A percentile compares a stretch with the other conserved stretches of the same genome.
Evolutionary conservation across 2,113 vertebrate genomes (phyloP).

Genomic region (Lasiurus borealis): DNA sequence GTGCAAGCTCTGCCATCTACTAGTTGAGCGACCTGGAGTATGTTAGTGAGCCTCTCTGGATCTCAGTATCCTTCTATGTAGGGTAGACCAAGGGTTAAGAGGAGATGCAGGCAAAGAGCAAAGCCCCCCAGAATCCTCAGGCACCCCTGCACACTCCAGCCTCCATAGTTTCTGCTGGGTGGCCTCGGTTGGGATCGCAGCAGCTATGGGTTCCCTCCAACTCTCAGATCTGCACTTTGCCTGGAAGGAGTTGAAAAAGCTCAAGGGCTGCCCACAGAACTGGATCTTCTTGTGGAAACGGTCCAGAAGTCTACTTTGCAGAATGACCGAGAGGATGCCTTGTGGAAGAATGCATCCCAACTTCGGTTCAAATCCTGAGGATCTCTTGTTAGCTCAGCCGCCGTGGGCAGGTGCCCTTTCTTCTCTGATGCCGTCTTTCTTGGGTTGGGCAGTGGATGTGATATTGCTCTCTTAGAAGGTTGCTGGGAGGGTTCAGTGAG

Average conservation of each 20-base stretch:
- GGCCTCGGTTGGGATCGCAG: neutral
- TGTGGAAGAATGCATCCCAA: neutral
- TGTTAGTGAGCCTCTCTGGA: neutral
- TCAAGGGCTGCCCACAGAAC: neutral
- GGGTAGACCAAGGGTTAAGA: neutral
- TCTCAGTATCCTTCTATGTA: neutral
- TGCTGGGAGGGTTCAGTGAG: neutral
- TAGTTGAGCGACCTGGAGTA: neutral
- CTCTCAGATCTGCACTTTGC: neutral
- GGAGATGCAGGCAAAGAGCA: neutral
- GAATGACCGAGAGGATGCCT: neutral
- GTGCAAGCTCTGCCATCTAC: neutral
- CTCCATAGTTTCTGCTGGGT: conserved; percentile 31
- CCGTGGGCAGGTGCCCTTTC: neutral
- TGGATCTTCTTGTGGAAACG: neutral
- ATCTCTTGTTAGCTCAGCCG: neutral
- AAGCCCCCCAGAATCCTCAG: neutral
- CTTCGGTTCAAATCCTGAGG: neutral
- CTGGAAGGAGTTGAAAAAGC: neutral
- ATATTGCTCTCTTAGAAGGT: neutral
- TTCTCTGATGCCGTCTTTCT: neutral
- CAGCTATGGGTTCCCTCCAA: fast-evolving
- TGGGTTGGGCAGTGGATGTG: neutral
- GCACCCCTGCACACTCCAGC: neutral
- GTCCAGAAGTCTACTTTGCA: neutral